phyloP scores from a whole-genome alignment of 2,888 invertebrate genomes.

The Orchesella flavescens region DNA sequence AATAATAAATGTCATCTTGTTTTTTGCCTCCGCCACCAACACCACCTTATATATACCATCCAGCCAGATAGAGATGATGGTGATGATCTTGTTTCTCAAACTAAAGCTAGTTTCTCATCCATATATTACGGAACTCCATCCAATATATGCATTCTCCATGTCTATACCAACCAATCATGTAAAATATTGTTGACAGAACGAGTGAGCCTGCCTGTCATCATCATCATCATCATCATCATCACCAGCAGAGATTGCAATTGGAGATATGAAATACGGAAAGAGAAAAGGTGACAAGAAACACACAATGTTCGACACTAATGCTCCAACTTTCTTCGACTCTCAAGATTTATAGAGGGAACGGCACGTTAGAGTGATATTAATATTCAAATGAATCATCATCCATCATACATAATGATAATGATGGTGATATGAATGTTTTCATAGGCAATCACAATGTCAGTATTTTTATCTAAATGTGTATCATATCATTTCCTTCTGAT shows the following conservation, averaged over 20 bases:
- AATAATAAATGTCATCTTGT: conserved; percentile 49
- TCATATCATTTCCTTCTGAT: not conserved
- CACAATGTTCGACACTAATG: not conserved
- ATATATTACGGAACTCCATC: not conserved
- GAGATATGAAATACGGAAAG: not conserved
- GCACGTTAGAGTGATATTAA: too few species aligned
- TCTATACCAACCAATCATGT: too few species aligned
- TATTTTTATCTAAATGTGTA: too few species aligned
- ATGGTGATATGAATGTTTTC: too few species aligned
- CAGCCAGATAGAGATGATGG: not conserved
- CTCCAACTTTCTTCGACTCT: too few species aligned
- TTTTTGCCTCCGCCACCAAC: conserved; percentile 9
- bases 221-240: conserved; percentile 5
- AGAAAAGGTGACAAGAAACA: not conserved
- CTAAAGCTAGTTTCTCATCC: not conserved
- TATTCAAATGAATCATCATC: too few species aligned
- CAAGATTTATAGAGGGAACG: too few species aligned
- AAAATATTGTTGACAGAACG: conserved; percentile 42
- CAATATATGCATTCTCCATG: too few species aligned
- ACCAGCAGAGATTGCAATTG: too few species aligned
- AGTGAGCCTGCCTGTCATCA: conserved; percentile 9
- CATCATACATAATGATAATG: too few species aligned
- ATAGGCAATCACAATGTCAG: too few species aligned
- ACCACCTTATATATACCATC: conserved; percentile 8
- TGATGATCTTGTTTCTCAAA: not conserved